Evolutionary conservation across 2,888 invertebrate genomes (phyloP), one percentile per base, ranked within the genome.

Genomic region (Criorhina ranunculi): DNA sequence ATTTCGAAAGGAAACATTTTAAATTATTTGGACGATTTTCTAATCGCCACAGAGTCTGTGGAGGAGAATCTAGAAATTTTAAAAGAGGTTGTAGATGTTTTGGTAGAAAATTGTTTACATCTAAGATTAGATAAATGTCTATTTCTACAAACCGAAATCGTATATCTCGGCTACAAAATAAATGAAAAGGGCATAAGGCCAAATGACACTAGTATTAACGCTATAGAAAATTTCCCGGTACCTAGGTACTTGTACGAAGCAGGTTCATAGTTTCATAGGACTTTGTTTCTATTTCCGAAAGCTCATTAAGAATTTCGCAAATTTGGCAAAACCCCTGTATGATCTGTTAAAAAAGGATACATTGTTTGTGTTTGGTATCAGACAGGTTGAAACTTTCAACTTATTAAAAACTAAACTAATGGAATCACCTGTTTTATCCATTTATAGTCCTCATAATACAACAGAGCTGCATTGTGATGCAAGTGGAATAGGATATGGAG

Each of bases 41-140:
- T 46, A 1, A 46, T 46, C 6, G 46, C 46, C 0, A 46, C 19
- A 1, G 19, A 46, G 8, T 17, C 46, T 1, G 17, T 46, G 1
- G 19, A 17, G 17, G 17, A 46, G 11, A 12, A 46, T 8, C 8
- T 46, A 19, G 17, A 17, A 5, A 46, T 46, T 19, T 19, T 19
- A 2, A 42, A 42, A 19, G 12, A n/a, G 17, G 19, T 46, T 1
- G 17, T 46, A 5, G 11, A 46, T 46, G 17, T 46, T n/a, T 2
- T 46, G 19, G 7, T 46, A 7, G 12, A 4, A 12, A 31, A 15
- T 4, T 12, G 53, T n/a, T 51, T 29, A 7, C 29, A 51, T 7
- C 51, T 51, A 29, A 51, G 29, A 31, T n/a, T 29, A n/a, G 29
- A 51, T 7, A 51, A 51, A 51, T 51, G 46, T 19, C 11, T 42